Evolutionary conservation across 2,888 invertebrate species (phyloP), one percentile per base, ranked within the genome.

Genomic region (Drosophila mimetica): DNA sequence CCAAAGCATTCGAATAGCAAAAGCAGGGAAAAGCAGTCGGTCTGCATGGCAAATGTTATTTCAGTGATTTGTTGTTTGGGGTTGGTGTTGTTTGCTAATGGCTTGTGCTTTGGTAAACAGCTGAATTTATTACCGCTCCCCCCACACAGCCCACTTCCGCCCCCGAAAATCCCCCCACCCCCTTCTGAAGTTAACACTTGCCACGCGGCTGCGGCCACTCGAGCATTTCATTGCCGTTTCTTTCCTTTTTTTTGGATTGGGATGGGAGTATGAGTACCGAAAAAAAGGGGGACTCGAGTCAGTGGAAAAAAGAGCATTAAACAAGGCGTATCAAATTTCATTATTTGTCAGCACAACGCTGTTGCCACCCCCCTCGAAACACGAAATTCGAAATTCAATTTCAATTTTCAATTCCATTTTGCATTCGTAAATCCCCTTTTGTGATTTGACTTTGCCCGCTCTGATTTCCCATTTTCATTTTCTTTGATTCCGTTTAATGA

Each of bases 311-410:
- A 89, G 91, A 90, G 90, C 91, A 91, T 91, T 91, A 90, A 91
- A 91, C 91, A 90, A 92, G 92, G 92, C 92, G 89, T 92, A 92
- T 92, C 91, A 90, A 90, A 92, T 92, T 92, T 92, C 92, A 92
- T 92, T 92, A 91, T 84, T 76, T 78, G 70, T 69, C 88, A 74
- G 71, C 76, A 71, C 60, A 57, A n/a, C 13, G 28, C 46, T 28
- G 28, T 16, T 13, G 11, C 20, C n/a, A 3, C 16, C 16, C 16
- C 28, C 28, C 46, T 46, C 4, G 11, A 16, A 16, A 6, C 44
- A 25, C n/a, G 25, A 41, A 20, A 20, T 20, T 41, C n/a, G 18
- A 46, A 88, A 87, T 86, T 86, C 75, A 82, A 71, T 71, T 72
- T 72, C 59, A 65, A 64, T 79, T 81, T 79, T 59, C 64, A 71